Evolutionary conservation across 2,797 vertebrate species (phyloP), one percentile per base, ranked within the genome.

Genomic region (Mionectes olivaceus): DNA sequence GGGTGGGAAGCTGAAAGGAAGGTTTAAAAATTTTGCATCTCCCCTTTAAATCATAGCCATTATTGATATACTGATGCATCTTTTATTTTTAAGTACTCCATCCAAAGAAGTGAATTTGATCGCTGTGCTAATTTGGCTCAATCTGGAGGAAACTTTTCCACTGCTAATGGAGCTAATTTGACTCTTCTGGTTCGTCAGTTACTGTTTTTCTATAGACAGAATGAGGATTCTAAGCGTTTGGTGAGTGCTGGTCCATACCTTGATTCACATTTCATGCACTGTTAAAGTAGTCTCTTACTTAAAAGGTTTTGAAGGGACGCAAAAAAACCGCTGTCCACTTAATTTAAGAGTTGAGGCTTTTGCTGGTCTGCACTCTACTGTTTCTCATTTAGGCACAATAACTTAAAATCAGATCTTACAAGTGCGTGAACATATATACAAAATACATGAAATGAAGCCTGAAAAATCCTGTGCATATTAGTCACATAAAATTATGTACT

Each of bases 181-280:
- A 98, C 98, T 89, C 98, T 99, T 9, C 85, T 99, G 83, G 99
- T 99, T 90, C 98, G 99, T 92, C 99, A 98, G 84, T 98, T 99
- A 78, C 98, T 99, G 92, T 99, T 99, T 98, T 99, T 99, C 97
- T 99, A 99, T 96, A 98, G 98, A 97, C 99, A 99, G 92, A 99
- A 97, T 83, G 98, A 99, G 95, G 99, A 99, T 96, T 98, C 98
- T 18, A 98, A 98, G 56, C 98, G 99, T 98, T 98, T 99, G 99
- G 99, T 99, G 95, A 99, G 99, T 96, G 30, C 46, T 35, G 6
- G 10, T 39, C 13, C 49, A 3, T 21, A 3, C 44, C 79, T 93
- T 49, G 17, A 39, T 47, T 65, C 4, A 0, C 30, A 28, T 65
- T 68, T 90, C 19, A 28, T 76, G 32, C n/a, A 23, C 19, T 77